These are phyloP conservation scores for Eunapius fragilis DNA, from an alignment of 37 sponge, comb jelly and placozoan species.

Conservation along the genomic window DNA sequence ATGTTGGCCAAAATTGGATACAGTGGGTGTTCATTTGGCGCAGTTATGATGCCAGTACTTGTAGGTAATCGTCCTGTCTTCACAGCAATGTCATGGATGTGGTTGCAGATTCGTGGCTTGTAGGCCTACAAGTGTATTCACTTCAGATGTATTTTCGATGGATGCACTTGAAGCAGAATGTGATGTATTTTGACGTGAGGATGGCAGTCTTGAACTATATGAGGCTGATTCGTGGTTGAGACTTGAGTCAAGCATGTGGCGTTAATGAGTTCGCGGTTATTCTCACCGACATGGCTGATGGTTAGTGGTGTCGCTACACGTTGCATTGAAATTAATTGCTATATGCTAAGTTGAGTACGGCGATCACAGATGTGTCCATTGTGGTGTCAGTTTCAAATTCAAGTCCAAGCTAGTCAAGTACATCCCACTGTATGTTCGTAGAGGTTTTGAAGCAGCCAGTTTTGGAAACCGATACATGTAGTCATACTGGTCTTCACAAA, in stretches of 20 bases:
- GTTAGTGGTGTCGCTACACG: too few species aligned
- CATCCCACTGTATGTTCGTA: not conserved
- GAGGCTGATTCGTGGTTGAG: too few species aligned
- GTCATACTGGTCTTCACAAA: not conserved
- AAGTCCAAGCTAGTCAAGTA: not conserved
- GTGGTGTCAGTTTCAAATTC: not conserved
- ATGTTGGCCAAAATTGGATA: not conserved
- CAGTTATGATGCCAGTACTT: not conserved
- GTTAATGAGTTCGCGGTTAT: too few species aligned
- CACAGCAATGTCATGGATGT: not conserved
- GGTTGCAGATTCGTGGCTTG: too few species aligned
- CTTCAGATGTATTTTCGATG: too few species aligned
- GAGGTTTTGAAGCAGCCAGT: not conserved
- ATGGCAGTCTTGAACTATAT: too few species aligned
- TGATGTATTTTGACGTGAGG: too few species aligned
- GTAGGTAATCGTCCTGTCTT: not conserved
- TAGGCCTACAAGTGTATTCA: too few species aligned
- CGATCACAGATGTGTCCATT: not conserved
- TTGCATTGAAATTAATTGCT: not conserved
- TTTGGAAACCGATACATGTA: not conserved
- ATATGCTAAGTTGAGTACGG: not conserved
- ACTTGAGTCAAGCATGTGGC: too few species aligned
- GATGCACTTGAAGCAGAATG: too few species aligned
- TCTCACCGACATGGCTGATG: too few species aligned
- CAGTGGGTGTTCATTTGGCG: not conserved